Percentiles rank a stretch among this genome's conserved stretches.
Evolutionary conservation across 2,113 vertebrate species (phyloP).

Genomic region (Echinops telfairi): DNA sequence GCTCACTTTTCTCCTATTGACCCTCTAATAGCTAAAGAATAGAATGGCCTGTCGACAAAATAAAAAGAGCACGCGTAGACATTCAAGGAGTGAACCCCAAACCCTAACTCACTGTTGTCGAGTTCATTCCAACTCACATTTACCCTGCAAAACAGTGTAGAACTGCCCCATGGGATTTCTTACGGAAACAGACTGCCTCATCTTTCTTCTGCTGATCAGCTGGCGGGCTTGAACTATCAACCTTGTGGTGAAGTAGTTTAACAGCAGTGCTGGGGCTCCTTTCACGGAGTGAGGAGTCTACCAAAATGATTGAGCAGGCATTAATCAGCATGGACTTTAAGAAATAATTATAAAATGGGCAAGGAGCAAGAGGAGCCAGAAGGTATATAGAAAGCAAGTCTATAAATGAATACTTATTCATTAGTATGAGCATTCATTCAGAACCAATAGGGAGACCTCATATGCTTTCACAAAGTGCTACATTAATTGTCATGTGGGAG

Average conservation of each 20-base stretch:
- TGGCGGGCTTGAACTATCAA: no score
- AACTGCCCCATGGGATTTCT: no score
- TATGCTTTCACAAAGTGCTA: not conserved
- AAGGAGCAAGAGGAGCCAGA: not conserved
- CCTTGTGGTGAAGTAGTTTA: no score
- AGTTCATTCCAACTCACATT: no score
- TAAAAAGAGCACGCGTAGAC: not conserved
- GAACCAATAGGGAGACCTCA: not conserved
- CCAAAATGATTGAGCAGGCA: not conserved
- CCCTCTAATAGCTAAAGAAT: not conserved
- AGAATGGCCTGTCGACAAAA: not conserved
- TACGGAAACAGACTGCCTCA: no score
- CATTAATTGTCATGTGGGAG: not conserved
- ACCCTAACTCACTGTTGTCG: no score
- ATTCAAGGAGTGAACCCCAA: not conserved
- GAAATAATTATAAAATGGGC: not conserved
- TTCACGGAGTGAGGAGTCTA: not conserved
- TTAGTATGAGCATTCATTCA: not conserved
- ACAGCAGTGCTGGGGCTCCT: no score
- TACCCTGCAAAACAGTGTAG: no score
- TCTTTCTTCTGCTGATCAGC: no score
- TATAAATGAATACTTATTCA: no score
- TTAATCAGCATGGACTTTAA: not conserved
- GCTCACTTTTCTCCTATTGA: not conserved
- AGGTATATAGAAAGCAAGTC: not conserved